phyloP scores from a whole-genome alignment of 1,140 invertebrate genomes.

The Caenorhabditis inopinata region DNA sequence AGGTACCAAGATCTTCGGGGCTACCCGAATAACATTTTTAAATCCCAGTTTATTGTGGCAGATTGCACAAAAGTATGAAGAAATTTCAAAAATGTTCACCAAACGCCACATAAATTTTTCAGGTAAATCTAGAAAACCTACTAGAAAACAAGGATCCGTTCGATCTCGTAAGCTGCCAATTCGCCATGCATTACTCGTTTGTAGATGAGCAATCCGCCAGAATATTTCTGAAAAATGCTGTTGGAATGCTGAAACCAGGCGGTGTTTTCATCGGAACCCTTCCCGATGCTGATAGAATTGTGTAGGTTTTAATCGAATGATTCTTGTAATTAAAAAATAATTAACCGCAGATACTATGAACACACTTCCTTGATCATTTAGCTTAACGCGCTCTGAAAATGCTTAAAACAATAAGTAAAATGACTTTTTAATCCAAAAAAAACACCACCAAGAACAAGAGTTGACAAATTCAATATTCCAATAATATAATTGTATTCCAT shows the following conservation, averaged over 20 bases:
- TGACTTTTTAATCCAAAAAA: too few species aligned
- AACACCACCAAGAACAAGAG: too few species aligned
- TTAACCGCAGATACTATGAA: too few species aligned
- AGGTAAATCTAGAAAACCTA: conserved; percentile 74
- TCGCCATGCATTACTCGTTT: conserved; percentile 92
- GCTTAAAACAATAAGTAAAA: too few species aligned
- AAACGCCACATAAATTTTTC: too few species aligned
- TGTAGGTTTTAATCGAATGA: conserved; percentile 70
- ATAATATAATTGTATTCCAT: too few species aligned
- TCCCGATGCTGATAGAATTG: conserved; percentile 86
- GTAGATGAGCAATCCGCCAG: conserved; percentile 86
- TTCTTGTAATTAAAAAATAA: too few species aligned
- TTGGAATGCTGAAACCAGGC: conserved; percentile 81
- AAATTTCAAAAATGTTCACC: too few species aligned
- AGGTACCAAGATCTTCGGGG: conserved; percentile 68
- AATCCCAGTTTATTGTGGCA: conserved; percentile 84
- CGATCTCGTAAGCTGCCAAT: conserved; percentile 92
- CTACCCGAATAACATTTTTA: conserved; percentile 59
- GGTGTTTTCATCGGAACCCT: conserved; percentile 96
- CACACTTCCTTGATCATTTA: too few species aligned
- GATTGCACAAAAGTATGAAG: conserved; percentile 74
- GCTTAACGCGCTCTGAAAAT: too few species aligned
- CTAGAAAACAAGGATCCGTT: conserved; percentile 78
- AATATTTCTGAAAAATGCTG: conserved; percentile 86
- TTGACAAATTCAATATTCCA: too few species aligned